Evolutionary conservation across 2,888 invertebrate species (phyloP).

Genomic region (Nomada flava): DNA sequence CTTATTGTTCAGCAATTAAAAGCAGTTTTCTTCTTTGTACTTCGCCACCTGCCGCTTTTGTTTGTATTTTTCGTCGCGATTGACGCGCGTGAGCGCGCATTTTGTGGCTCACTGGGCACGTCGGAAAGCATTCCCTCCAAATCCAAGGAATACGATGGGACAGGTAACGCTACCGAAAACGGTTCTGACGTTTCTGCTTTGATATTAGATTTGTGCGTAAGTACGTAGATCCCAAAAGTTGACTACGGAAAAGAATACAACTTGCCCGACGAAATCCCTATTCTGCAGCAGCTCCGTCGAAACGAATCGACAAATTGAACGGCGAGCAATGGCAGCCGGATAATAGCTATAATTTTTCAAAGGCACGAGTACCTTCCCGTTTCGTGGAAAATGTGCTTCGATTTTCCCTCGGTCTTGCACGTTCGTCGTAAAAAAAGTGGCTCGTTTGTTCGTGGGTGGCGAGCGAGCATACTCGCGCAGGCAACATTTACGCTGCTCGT

Average conservation of each 20-base stretch:
- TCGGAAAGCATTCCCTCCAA: slow-evolving; percentile 53
- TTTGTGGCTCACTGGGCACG: slow-evolving; percentile 80
- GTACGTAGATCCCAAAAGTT: slow-evolving; percentile 28
- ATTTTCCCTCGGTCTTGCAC: slow-evolving; percentile 61
- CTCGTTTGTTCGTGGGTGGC: slow-evolving; percentile 41
- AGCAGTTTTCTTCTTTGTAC: slow-evolving; percentile 77
- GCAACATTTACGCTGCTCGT: slow-evolving; percentile 31
- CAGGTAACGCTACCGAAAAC: slow-evolving; percentile 39
- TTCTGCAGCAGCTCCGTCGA: slow-evolving; percentile 60
- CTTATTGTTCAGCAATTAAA: slow-evolving; percentile 83
- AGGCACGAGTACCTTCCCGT: slow-evolving; percentile 47
- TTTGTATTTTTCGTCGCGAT: slow-evolving; percentile 74
- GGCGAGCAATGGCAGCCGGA: slow-evolving; percentile 62
- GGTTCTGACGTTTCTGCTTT: neutral
- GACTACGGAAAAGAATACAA: neutral
- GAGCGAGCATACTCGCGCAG: slow-evolving; percentile 8
- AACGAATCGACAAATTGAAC: slow-evolving; percentile 75
- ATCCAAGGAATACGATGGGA: slow-evolving; percentile 45
- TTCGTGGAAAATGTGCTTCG: slow-evolving; percentile 65
- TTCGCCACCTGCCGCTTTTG: slow-evolving; percentile 80
- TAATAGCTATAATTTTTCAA: slow-evolving; percentile 72
- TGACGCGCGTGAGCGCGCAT: slow-evolving; percentile 75
- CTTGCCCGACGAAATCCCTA: slow-evolving; percentile 37
- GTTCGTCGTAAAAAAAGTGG: slow-evolving; percentile 22
- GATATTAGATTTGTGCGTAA: slow-evolving; percentile 39